Base-by-base conservation (phyloP, 2,888 invertebrate genomes). In the Drosophila borealis region DNA sequence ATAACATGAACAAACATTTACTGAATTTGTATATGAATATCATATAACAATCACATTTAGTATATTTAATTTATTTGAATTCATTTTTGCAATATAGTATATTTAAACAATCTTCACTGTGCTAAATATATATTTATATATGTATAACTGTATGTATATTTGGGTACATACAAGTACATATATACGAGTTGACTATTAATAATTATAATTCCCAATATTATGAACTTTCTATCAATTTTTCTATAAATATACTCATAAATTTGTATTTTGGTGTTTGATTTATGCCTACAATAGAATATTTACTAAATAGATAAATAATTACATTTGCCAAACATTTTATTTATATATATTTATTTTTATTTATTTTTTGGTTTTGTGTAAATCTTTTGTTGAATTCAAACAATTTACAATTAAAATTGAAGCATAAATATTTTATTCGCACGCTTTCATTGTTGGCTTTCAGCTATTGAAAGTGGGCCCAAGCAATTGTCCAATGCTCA, bases 1-100 rank as follows among this genome's bases (percentile, higher is more conserved):
- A 72, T 85, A 85, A 89, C 86, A 82, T 88, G 86, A 85, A 88
- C 77, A 86, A 85, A 85, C 89, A 86, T 82, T 89, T 75, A 86
- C 68, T 72, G 78, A 80, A 77, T 73, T 78, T 75, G 76, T 84
- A 89, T 90, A 90, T 90, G 89, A 89, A 89, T 89, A 87, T 89
- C 89, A 89, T 89, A 89, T 89, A 90, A 87, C 75, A 83, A 83
- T 89, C 83, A 83, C 78, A 72, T 70, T 71, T 80, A 70, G 36
- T 69, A 55, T 70, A 50, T 60, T 49, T 64, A 55, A 45, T 51
- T 56, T 57, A 64, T 63, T 55, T 78, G 66, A 70, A 81, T 74
- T 54, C 13, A 49, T 59, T 50, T 54, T 77, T 63, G 46, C 33
- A 55, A 34, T 76, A 44, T 61, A 63, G 70, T 71, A 71, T 79